Evolutionary conservation across 2,888 invertebrate genomes (phyloP), one percentile per base, ranked within the genome.

Genomic region (Perizoma affinitatum): DNA sequence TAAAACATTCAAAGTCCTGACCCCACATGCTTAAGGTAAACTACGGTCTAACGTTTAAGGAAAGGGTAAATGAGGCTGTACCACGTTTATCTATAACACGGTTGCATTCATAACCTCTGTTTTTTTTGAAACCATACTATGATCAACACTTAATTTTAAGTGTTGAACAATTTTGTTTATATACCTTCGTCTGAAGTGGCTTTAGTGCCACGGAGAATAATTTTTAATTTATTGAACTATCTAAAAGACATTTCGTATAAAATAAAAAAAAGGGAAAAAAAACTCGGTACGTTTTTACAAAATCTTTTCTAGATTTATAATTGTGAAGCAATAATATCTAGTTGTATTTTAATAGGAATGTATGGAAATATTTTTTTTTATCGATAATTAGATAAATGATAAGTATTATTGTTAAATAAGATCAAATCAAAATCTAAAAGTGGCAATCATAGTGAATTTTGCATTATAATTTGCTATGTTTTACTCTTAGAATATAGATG

Each of bases 91-190:
- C 38, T 3, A 6, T 38, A 5, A 38, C n/a, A 44, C 4, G 6
- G n/a, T 22, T 44, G n/a, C 7, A 44, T 42, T 52, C 6, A 4
- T n/a, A n/a, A n/a, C n/a, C n/a, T n/a, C n/a, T n/a, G n/a, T n/a
- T 8, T 22, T 48, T 58, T 42, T 22, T 2, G 22, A 57, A 58
- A 66, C 66, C 67, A 69, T 70, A 68, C 66, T 67, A 66, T 56
- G 53, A 58, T 54, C 49, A 6, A 5, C 4, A 6, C 4, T 43
- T 66, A 68, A 76, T 65, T 42, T 34, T 80, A 79, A 82, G 82
- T 75, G 76, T 81, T 80, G 82, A 82, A 79, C 80, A 82, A 82
- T 73, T 70, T 74, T 56, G 69, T 72, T 72, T 74, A 11, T 48
- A 61, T 57, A 54, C 61, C 45, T 42, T 22, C 40, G 44, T 54